Conservation (phyloP, 2,113 vertebrate species). For the Tinamus guttatus region DNA sequence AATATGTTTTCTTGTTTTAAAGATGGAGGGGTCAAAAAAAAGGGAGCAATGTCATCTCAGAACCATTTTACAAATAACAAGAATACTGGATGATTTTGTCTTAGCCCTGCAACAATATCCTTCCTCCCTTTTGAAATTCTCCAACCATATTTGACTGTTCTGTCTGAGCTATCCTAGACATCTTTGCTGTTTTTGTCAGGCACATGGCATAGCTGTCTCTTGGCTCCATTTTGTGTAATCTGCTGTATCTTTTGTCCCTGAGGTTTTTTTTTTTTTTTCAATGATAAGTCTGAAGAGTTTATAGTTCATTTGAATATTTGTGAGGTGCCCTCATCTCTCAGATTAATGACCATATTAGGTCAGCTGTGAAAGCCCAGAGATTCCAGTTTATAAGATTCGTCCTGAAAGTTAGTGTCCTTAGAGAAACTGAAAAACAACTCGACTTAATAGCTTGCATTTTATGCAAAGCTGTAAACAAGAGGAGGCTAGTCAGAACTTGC, state of each 20-base stretch:
- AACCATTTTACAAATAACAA: neutral
- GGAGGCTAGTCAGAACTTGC: neutral
- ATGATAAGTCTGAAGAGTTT: conserved; percentile 25
- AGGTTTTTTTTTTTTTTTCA: neutral
- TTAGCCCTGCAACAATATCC: neutral
- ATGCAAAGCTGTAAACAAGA: conserved; percentile 5
- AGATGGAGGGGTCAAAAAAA: neutral
- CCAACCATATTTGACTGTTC: neutral
- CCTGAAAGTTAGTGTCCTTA: conserved; percentile 2
- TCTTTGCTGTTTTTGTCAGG: neutral
- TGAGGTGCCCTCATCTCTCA: conserved; percentile 56
- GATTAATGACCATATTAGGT: conserved; percentile 65
- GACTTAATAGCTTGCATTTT: conserved; percentile 5
- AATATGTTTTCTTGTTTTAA: neutral
- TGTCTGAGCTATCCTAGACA: neutral
- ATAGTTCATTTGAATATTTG: conserved; percentile 28
- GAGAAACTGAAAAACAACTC: conserved; percentile 2
- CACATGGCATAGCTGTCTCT: neutral
- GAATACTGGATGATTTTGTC: neutral
- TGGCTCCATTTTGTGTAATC: neutral
- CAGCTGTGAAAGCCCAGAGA: conserved; percentile 30
- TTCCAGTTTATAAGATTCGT: conserved; percentile 18
- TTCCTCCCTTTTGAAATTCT: neutral
- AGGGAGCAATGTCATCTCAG: neutral
- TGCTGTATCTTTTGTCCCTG: conserved; percentile 2